These are phyloP conservation scores for Ornithoptera priamus DNA, from an alignment of 2,888 invertebrate species.

Conservation along the genomic window DNA sequence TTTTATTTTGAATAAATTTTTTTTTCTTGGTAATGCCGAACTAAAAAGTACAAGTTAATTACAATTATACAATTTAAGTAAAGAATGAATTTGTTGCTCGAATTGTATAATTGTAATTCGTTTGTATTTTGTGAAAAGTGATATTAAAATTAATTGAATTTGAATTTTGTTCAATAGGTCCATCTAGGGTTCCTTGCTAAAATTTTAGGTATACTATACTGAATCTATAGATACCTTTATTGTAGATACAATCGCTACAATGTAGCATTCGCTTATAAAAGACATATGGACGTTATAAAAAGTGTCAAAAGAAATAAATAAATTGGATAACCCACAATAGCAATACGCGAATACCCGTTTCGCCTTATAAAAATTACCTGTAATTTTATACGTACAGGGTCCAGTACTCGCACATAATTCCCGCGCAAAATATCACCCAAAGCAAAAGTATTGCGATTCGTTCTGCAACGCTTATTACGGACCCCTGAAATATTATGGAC, in stretches of 20 bases:
- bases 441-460: conserved; percentile 30
- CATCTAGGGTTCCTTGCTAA: no score
- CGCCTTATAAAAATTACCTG: conserved; percentile 28
- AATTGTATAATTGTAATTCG: no score
- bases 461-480: conserved; percentile 27
- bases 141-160: no score
- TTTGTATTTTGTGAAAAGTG: no score
- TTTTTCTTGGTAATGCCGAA: no score
- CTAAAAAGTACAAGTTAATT: no score
- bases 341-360: conserved; percentile 18
- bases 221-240: not conserved
- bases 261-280: conserved; percentile 1
- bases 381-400: conserved; percentile 22
- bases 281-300: conserved; percentile 17
- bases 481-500: conserved; percentile 1
- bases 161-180: no score
- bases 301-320: conserved; percentile 22
- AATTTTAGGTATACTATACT: no score
- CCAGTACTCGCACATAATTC: conserved; percentile 26
- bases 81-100: no score
- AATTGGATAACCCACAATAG: conserved; percentile 23
- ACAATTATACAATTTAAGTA: no score
- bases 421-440: conserved; percentile 31
- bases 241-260: not conserved
- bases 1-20: no score